Evolutionary conservation across 2,113 vertebrate genomes (phyloP).

Genomic region (Gymnogyps californianus): DNA sequence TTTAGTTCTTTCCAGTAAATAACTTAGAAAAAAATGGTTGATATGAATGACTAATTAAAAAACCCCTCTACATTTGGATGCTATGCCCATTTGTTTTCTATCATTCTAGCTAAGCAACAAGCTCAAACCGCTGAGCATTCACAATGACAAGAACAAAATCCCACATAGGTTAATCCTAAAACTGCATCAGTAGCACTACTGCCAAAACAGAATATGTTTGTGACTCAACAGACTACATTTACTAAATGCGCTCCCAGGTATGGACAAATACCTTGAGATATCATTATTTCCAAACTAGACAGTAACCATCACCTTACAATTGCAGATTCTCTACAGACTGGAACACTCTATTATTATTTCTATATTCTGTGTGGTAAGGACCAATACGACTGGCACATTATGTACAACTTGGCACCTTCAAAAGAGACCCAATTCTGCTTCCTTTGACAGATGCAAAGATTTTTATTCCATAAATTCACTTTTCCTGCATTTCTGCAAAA

Average conservation of each 20-base stretch:
- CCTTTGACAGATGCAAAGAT: constrained; percentile 14
- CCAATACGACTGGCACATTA: neutral
- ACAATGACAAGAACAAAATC: neutral
- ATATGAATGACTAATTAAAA: neutral
- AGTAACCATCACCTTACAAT: neutral
- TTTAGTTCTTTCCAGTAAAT: neutral
- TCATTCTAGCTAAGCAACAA: neutral
- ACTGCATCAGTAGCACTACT: neutral
- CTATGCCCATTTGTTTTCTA: neutral
- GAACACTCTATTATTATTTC: neutral
- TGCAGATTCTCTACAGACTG: neutral
- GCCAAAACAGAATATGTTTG: neutral
- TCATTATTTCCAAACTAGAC: neutral
- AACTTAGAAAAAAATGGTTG: neutral
- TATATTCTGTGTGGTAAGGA: neutral
- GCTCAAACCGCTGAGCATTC: neutral
- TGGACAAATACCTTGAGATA: neutral
- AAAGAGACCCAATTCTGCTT: constrained; percentile 3
- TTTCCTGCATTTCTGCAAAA: constrained; percentile 59
- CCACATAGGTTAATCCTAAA: neutral
- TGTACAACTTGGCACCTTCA: neutral
- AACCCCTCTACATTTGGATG: neutral
- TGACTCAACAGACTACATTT: neutral
- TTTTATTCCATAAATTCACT: constrained; percentile 41
- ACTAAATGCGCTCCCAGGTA: neutral